Base-by-base conservation (phyloP, 1,140 invertebrate genomes). In the Belonocnema kinseyi region DNA sequence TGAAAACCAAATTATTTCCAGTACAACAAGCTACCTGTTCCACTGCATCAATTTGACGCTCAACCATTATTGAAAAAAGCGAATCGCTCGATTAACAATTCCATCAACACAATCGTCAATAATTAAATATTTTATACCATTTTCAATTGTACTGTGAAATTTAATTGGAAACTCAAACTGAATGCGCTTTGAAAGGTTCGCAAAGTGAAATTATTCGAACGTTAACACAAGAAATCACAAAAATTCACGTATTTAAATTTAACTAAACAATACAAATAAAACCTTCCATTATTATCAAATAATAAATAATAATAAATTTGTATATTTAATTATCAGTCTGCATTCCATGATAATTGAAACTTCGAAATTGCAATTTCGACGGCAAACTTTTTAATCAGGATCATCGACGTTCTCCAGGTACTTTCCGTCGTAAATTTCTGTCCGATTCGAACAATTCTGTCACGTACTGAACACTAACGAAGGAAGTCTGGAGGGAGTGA, bases 391-490 rank as follows among this genome's bases (percentile, higher is more conserved):
- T 61, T 21, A 61, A 61, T 61, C 21, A 56, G 54, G 21, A 56
- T 19, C 21, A 56, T 56, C 12, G 19, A 33, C 58, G 21, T 61
- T 11, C 13, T 13, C 56, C 11, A 26, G 11, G 13, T 61, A 61
- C 58, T 61, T 61, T 61, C 26, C 56, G 1, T 12, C 33, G 56
- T 58, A 58, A 58, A 58, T 14, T 61, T 61, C 50, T 70, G 73
- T 58, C 17, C 46, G 52, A 72, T 40, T 33, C 51, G 53, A 61
- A 79, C 74, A 80, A 80, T 79, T 83, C 72, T 77, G 79, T 82
- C 81, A 82, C 81, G 78, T 78, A 80, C 51, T 33, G 74, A 80
- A 83, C 78, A 82, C 80, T 80, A 80, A 82, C 79, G 66, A 87
- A 82, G 83, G 75, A 80, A 82, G 70, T 83, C 76, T 74, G 76